Percentiles rank a stretch among this genome's conserved stretches.
These are phyloP conservation scores for Pelagia noctiluca DNA, from an alignment of 30 jellyfish, hydroid and myxozoan species.

Conservation along the genomic window DNA sequence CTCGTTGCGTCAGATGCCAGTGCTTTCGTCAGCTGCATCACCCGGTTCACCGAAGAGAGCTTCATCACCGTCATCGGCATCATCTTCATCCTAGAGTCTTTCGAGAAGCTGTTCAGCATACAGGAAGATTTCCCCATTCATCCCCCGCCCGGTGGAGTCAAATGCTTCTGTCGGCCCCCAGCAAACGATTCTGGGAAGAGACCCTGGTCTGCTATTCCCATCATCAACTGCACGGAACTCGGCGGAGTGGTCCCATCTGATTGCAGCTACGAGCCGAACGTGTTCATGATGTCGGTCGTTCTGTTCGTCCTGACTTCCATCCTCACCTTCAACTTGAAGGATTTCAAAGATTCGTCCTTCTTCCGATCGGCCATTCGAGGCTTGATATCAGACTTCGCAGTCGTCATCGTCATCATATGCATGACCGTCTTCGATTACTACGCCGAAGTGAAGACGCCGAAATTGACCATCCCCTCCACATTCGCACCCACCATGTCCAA, in stretches of 20 bases:
- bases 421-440: constrained; percentile 71
- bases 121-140: constrained; percentile 46
- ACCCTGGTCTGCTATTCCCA: constrained; percentile 47
- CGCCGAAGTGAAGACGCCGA: constrained; percentile 70
- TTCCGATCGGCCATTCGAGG: constrained; percentile 60
- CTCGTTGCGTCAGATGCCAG: constrained; percentile 79
- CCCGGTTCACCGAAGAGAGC: constrained; percentile 90
- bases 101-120: constrained; percentile 58
- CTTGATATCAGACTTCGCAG: constrained; percentile 74
- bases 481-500: constrained; percentile 74
- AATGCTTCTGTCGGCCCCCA: constrained; percentile 60
- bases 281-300: constrained; percentile 54
- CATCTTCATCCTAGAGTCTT: constrained; percentile 77
- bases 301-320: constrained; percentile 52
- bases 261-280: constrained; percentile 66
- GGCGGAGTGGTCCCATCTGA: constrained; percentile 31
- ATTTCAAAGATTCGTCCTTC: constrained; percentile 55
- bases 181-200: constrained; percentile 27
- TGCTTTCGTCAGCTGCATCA: constrained; percentile 75
- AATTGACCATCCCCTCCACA: constrained; percentile 65
- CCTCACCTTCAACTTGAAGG: constrained; percentile 64
- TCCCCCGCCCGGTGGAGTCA: constrained; percentile 67
- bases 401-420: constrained; percentile 61
- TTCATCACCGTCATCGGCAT: constrained; percentile 74
- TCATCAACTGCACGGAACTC: constrained; percentile 41